A percentile compares a stretch with the other conserved stretches of the same genome.
Conservation (phyloP, 2,797 vertebrate species). For the Helarctos malayanus region DNA sequence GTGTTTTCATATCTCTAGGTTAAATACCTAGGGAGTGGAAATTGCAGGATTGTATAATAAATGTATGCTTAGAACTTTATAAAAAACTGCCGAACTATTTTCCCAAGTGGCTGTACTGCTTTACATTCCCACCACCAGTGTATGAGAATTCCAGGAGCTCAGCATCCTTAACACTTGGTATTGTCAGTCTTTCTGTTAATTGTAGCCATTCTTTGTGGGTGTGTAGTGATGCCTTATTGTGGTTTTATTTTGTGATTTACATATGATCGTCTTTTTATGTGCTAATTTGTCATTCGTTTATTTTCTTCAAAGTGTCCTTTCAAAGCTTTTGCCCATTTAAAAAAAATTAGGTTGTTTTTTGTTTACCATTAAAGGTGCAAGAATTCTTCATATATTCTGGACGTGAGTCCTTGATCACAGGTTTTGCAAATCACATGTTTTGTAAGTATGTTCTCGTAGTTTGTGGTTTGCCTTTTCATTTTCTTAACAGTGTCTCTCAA, state of each 20-base stretch:
- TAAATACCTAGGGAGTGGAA: slow-evolving; percentile 25
- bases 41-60: background rate
- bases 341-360: background rate
- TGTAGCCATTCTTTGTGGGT: background rate
- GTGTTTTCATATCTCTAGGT: slow-evolving; percentile 47
- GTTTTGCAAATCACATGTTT: slow-evolving; percentile 39
- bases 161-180: slow-evolving; percentile 9
- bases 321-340: background rate
- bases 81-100: background rate
- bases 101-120: background rate
- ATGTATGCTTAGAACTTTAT: slow-evolving; percentile 11
- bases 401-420: background rate
- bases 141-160: slow-evolving; percentile 4
- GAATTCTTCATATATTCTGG: background rate
- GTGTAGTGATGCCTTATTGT: background rate
- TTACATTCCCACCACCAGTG: background rate
- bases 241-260: slow-evolving; percentile 37
- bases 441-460: background rate
- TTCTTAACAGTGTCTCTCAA: slow-evolving; percentile 35
- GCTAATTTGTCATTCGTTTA: background rate
- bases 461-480: slow-evolving; percentile 30
- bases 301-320: slow-evolving; percentile 48
- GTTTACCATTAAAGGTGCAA: slow-evolving; percentile 13
- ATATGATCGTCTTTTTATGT: slow-evolving; percentile 11
- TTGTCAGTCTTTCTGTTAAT: background rate